phyloP scores from a whole-genome alignment of 2,888 invertebrate genomes.

The Bombyx huttoni region DNA sequence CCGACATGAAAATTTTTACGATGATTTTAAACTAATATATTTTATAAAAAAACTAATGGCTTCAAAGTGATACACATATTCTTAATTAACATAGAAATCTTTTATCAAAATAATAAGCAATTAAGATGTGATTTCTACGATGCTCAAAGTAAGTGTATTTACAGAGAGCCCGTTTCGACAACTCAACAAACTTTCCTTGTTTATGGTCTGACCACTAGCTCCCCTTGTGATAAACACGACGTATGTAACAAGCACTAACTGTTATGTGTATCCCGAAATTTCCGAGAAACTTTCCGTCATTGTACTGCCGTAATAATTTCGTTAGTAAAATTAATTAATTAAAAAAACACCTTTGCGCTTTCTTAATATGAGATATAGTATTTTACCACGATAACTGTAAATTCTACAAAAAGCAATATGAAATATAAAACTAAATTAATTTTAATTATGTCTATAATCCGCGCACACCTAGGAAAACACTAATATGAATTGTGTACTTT shows the following conservation, averaged over 20 bases:
- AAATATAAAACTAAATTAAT: too few relatives aligned
- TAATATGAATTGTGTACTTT: too few relatives aligned
- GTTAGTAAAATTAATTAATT: background rate
- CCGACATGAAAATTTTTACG: too few relatives aligned
- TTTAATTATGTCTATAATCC: too few relatives aligned
- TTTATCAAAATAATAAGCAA: background rate
- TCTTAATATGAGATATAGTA: background rate
- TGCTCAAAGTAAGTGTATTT: constrained; percentile 27
- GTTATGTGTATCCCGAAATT: background rate
- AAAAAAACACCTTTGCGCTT: background rate
- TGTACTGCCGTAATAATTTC: background rate
- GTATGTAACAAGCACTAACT: background rate
- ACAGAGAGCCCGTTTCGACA: constrained; percentile 29
- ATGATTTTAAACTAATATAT: too few relatives aligned
- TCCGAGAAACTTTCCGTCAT: background rate
- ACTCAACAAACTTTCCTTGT: constrained; percentile 32
- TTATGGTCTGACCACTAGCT: constrained; percentile 32
- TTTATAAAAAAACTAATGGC: too few relatives aligned
- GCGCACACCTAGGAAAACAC: too few relatives aligned
- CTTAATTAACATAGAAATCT: background rate
- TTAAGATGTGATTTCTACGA: background rate
- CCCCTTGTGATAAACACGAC: constrained; percentile 22
- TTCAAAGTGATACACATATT: too few relatives aligned
- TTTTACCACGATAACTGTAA: too few relatives aligned
- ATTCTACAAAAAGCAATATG: too few relatives aligned